A percentile compares a stretch with the other conserved stretches of the same genome.
Evolutionary conservation across 2,888 invertebrate species (phyloP).

Genomic region (Drosophila fungiperda): DNA sequence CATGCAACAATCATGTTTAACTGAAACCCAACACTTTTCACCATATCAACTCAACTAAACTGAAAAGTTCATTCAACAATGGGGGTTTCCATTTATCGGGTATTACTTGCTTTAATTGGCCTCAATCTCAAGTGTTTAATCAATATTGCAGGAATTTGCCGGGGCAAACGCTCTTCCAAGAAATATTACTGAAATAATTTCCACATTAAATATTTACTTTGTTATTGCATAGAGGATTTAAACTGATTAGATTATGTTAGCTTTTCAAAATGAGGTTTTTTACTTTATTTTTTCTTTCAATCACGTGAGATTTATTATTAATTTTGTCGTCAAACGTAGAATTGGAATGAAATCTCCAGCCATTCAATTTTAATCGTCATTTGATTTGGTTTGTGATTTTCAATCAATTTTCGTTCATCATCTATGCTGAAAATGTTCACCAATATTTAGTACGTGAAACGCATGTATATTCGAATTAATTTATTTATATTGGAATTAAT

Average conservation of each 20-base stretch:
- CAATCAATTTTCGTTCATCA: not conserved
- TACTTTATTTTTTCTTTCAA: not conserved
- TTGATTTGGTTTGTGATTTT: not conserved
- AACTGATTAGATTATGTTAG: conserved; percentile 32
- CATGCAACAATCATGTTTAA: not conserved
- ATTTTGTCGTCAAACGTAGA: not conserved
- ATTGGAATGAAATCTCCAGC: conserved; percentile 1
- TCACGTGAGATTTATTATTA: not conserved
- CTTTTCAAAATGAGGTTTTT: conserved; percentile 6
- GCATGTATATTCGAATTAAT: not conserved
- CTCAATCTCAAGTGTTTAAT: conserved; percentile 22
- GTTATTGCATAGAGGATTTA: not conserved
- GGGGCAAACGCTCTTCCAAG: conserved; percentile 1
- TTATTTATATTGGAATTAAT: not conserved
- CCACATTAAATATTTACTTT: conserved; percentile 5
- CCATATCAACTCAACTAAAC: not conserved
- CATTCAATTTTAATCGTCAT: too few relatives aligned
- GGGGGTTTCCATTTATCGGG: not conserved
- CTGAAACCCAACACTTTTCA: not conserved
- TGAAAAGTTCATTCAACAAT: not conserved
- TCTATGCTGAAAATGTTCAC: not conserved
- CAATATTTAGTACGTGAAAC: not conserved
- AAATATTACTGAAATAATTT: not conserved
- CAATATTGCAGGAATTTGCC: conserved; percentile 2
- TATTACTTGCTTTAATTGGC: not conserved